Percentiles rank a stretch among this genome's conserved stretches.
These are phyloP conservation scores for Psophia crepitans DNA, from an alignment of 2,113 vertebrate species.

Conservation along the genomic window DNA sequence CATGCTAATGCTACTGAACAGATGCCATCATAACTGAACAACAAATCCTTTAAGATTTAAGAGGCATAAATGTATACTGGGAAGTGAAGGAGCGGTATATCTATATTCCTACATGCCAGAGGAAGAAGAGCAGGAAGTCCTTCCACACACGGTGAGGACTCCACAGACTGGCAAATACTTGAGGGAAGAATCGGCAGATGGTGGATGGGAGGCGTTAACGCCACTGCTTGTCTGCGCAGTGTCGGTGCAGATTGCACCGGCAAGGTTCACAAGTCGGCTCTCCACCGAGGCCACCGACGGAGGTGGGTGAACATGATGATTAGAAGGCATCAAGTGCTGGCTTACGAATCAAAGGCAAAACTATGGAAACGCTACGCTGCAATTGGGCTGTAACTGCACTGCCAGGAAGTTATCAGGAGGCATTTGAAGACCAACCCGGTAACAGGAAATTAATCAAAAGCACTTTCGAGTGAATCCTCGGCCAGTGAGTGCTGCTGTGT, in stretches of 20 bases:
- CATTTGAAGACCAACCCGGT: neutral
- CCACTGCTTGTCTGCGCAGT: fast-evolving
- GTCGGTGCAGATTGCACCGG: fast-evolving
- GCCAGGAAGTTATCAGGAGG: constrained; percentile 33
- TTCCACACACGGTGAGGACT: neutral
- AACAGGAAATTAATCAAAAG: constrained; percentile 43
- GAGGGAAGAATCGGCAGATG: neutral
- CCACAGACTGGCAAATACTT: neutral
- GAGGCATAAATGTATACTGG: neutral
- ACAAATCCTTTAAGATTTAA: neutral
- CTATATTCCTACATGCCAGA: neutral
- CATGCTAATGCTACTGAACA: neutral
- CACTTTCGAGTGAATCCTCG: neutral
- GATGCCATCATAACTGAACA: neutral
- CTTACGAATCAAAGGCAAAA: neutral
- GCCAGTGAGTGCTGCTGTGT: neutral
- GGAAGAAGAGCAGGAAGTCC: neutral
- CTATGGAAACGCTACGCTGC: neutral
- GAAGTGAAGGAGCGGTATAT: neutral
- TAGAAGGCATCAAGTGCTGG: neutral
- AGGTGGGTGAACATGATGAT: neutral
- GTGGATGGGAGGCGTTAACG: neutral
- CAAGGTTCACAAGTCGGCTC: neutral
- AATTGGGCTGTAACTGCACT: neutral
- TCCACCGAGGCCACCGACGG: fast-evolving